phyloP scores from a whole-genome alignment of 2,888 invertebrate species.

The Druceiella hillmani region DNA sequence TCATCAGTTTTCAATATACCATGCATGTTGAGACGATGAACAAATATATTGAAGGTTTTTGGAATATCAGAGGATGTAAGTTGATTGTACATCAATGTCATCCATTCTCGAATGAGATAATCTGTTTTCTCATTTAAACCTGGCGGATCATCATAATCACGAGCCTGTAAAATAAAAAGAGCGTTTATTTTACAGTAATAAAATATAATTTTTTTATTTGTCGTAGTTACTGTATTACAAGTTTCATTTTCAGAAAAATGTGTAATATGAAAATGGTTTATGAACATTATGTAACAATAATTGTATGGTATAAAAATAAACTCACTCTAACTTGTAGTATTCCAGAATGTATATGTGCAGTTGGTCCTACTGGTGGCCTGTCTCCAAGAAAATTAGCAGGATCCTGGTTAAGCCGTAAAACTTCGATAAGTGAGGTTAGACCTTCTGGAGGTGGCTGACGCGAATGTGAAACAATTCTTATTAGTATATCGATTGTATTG shows the following conservation, averaged over 20 bases:
- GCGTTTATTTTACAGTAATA: not conserved
- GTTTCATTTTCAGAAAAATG: not conserved
- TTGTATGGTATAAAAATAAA: slow-evolving; percentile 25
- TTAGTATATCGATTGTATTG: slow-evolving; percentile 80
- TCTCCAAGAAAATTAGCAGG: slow-evolving; percentile 68
- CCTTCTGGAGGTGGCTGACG: slow-evolving; percentile 80
- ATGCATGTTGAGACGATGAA: slow-evolving; percentile 89
- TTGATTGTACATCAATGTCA: slow-evolving; percentile 80
- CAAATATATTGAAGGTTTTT: slow-evolving; percentile 90
- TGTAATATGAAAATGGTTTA: slow-evolving; percentile 9
- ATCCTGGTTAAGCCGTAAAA: slow-evolving; percentile 70
- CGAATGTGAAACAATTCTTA: slow-evolving; percentile 68
- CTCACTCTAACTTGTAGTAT: slow-evolving; percentile 76
- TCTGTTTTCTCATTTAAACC: slow-evolving; percentile 95
- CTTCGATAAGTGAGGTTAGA: slow-evolving; percentile 73
- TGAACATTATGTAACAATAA: slow-evolving; percentile 9
- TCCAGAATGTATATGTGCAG: slow-evolving; percentile 89
- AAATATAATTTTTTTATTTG: slow-evolving; percentile 2
- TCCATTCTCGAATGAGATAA: slow-evolving; percentile 92
- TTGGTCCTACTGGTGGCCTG: slow-evolving; percentile 71
- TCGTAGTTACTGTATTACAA: not conserved
- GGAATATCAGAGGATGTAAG: slow-evolving; percentile 76
- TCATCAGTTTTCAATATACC: slow-evolving; percentile 96
- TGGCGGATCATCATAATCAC: slow-evolving; percentile 89
- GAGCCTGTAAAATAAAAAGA: slow-evolving; percentile 32